Percentiles rank a stretch among this genome's conserved stretches.
Evolutionary conservation across 2,797 vertebrate genomes (phyloP).

Genomic region (Enteromius argenteus): DNA sequence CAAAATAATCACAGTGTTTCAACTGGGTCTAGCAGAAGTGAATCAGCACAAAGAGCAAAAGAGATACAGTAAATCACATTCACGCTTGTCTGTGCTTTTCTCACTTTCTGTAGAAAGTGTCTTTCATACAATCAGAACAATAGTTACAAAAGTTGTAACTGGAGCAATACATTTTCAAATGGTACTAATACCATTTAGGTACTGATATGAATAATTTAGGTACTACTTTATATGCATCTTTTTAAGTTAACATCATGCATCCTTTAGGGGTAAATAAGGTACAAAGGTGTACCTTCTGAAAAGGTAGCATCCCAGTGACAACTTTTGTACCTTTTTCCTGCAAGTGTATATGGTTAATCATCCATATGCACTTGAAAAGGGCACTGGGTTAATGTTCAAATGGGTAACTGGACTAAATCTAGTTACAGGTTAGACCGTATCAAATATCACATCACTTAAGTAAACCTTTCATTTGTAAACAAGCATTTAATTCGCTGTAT

Average conservation of each 20-base stretch:
- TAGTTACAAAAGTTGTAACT: background rate
- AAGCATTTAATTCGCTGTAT: background rate
- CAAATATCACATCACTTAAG: background rate
- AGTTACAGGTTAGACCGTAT: background rate
- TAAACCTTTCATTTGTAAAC: background rate
- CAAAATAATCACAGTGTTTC: constrained; percentile 2
- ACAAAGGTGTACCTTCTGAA: background rate
- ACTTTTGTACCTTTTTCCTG: background rate
- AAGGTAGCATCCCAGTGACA: background rate
- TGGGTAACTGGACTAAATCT: background rate
- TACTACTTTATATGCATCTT: background rate
- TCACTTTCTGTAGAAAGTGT: background rate
- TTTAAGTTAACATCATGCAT: background rate
- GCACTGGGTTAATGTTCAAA: background rate
- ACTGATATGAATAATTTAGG: background rate
- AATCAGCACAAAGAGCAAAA: background rate
- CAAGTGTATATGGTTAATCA: background rate
- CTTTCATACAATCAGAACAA: background rate
- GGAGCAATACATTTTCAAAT: background rate
- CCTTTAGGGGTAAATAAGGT: background rate
- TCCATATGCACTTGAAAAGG: background rate
- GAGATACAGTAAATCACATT: background rate
- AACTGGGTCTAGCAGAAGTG: background rate
- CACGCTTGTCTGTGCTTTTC: background rate
- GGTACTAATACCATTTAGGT: background rate